These are phyloP conservation scores for Melanotaenia maccullochi DNA, from an alignment of 2,797 vertebrate species.

Conservation along the genomic window DNA sequence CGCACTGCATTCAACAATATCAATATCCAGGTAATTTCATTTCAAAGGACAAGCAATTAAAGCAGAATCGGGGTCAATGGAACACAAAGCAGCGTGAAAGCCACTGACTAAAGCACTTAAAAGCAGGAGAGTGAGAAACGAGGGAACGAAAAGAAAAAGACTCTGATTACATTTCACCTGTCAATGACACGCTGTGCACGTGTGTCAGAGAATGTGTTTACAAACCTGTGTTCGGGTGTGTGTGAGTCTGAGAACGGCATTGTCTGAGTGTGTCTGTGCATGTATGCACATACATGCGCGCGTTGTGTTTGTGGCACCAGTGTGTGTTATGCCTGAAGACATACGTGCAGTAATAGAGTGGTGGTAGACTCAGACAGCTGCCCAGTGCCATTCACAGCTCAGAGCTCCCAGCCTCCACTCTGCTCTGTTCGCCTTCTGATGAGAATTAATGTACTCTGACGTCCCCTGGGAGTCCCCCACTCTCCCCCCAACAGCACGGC, in stretches of 20 bases:
- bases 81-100: slow-evolving; percentile 80
- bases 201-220: slow-evolving; percentile 60
- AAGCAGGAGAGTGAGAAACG: slow-evolving; percentile 79
- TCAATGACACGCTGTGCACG: slow-evolving; percentile 82
- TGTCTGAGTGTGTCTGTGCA: slow-evolving; percentile 46
- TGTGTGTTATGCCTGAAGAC: slow-evolving; percentile 85
- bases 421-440: slow-evolving; percentile 87
- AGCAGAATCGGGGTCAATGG: slow-evolving; percentile 80
- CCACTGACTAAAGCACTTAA: slow-evolving; percentile 81
- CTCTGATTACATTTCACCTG: slow-evolving; percentile 84
- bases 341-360: slow-evolving; percentile 86
- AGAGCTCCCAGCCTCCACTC: slow-evolving; percentile 84
- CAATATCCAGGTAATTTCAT: slow-evolving; percentile 83
- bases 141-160: slow-evolving; percentile 74
- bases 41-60: slow-evolving; percentile 83
- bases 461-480: slow-evolving; percentile 85
- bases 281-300: slow-evolving; percentile 50
- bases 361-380: slow-evolving; percentile 90
- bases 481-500: slow-evolving; percentile 73
- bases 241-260: neutral
- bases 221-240: slow-evolving; percentile 27
- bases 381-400: slow-evolving; percentile 92
- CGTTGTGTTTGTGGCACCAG: slow-evolving; percentile 53
- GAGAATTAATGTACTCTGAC: slow-evolving; percentile 94
- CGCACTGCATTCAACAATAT: slow-evolving; percentile 77